These are phyloP conservation scores for Germaria angustata DNA, from an alignment of 2,888 invertebrate species.

Conservation along the genomic window DNA sequence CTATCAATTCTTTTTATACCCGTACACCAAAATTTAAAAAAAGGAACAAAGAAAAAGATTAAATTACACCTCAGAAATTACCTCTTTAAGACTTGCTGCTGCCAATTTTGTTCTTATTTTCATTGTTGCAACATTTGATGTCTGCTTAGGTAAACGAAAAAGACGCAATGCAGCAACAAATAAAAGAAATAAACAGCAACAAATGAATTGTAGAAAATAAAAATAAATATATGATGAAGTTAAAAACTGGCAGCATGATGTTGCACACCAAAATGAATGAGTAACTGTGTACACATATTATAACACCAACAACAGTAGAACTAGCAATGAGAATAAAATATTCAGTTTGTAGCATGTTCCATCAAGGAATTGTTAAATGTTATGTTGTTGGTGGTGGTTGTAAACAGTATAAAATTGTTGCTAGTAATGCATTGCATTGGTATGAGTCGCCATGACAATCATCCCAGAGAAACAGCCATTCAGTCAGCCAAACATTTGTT, in stretches of 20 bases:
- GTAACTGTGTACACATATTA: background rate
- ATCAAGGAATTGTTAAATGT: conserved; percentile 55
- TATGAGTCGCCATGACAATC: conserved; percentile 60
- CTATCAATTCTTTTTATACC: conserved; percentile 26
- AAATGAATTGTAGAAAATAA: conserved; percentile 50
- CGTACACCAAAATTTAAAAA: conserved; percentile 22
- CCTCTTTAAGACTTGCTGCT: conserved; percentile 46
- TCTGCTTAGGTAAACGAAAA: conserved; percentile 52
- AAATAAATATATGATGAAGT: conserved; percentile 58
- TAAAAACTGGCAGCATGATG: conserved; percentile 55
- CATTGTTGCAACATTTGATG: conserved; percentile 57
- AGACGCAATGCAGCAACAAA: conserved; percentile 63
- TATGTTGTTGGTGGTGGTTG: conserved; percentile 20
- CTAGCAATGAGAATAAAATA: conserved; percentile 28
- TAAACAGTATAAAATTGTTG: conserved; percentile 61
- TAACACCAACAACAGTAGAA: background rate
- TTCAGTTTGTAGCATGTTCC: conserved; percentile 47
- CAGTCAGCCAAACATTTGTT: conserved; percentile 22
- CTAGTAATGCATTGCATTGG: conserved; percentile 44
- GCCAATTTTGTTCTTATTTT: too few species aligned
- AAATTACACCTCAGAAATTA: conserved; percentile 67
- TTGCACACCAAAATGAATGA: conserved; percentile 50
- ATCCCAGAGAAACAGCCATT: conserved; percentile 38
- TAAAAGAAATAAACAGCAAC: conserved; percentile 24
- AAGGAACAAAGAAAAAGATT: conserved; percentile 43